Conservation (phyloP, 2,888 invertebrate species). For the Furcula furcula region DNA sequence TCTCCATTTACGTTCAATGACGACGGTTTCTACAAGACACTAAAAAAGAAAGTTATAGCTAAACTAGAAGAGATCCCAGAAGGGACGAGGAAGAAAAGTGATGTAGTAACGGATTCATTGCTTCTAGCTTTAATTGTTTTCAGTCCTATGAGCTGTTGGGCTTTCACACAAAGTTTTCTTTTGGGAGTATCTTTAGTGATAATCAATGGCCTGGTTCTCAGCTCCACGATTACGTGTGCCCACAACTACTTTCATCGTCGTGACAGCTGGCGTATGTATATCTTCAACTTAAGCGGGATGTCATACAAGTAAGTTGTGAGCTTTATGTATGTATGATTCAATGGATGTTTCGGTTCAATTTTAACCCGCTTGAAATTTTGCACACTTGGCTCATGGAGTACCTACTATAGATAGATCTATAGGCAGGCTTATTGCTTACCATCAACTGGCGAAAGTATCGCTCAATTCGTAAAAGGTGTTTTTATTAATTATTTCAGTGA, state of each 20-base stretch:
- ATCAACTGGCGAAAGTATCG: too few relatives aligned
- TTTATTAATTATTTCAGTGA: constrained; percentile 80
- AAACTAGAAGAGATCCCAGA: constrained; percentile 78
- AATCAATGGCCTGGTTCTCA: constrained; percentile 44
- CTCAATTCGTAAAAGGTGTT: too few relatives aligned
- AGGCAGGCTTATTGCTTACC: too few relatives aligned
- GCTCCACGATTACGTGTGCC: constrained; percentile 78
- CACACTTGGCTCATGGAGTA: too few relatives aligned
- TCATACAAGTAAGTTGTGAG: constrained; percentile 83
- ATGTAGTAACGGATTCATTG: constrained; percentile 51
- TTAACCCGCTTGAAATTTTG: too few relatives aligned
- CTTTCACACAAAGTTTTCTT: constrained; percentile 45
- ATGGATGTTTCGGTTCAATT: too few relatives aligned
- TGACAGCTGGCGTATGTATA: constrained; percentile 91
- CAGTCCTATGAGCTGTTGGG: constrained; percentile 53
- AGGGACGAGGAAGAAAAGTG: constrained; percentile 52
- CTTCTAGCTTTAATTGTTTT: constrained; percentile 42
- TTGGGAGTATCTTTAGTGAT: constrained; percentile 46
- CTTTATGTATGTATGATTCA: too few relatives aligned
- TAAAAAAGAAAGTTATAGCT: constrained; percentile 83
- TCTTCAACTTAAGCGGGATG: constrained; percentile 86
- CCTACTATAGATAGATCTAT: too few relatives aligned
- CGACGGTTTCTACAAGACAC: constrained; percentile 88
- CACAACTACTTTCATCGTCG: constrained; percentile 92
- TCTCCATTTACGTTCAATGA: constrained; percentile 88